Evolutionary conservation across 1,140 invertebrate species (phyloP).

Genomic region (Nixonia krombeini): DNA sequence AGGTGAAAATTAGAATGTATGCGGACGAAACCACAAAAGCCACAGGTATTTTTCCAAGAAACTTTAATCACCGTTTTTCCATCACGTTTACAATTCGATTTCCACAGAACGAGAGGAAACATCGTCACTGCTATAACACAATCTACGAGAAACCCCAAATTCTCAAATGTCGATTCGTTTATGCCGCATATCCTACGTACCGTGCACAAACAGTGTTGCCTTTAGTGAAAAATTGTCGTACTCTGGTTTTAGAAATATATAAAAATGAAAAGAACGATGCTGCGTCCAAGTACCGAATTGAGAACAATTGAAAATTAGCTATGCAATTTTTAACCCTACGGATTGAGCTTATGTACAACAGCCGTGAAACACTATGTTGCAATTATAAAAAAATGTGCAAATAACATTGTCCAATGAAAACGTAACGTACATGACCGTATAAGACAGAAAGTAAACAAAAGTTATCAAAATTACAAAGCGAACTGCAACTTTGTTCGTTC

Average conservation of each 20-base stretch:
- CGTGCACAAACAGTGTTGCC: slow-evolving; percentile 46
- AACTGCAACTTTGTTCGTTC: too few relatives aligned
- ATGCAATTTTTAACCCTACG: background rate
- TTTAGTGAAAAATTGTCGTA: slow-evolving; percentile 18
- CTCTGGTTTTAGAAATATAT: slow-evolving; percentile 9
- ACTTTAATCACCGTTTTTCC: slow-evolving; percentile 40
- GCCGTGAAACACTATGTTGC: too few relatives aligned
- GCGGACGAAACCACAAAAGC: too few relatives aligned
- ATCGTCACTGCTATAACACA: slow-evolving; percentile 30
- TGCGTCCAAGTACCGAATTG: too few relatives aligned
- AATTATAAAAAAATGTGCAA: too few relatives aligned
- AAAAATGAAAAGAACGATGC: background rate
- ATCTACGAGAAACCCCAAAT: slow-evolving; percentile 42
- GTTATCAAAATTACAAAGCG: too few relatives aligned
- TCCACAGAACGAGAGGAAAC: slow-evolving; percentile 38
- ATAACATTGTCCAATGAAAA: too few relatives aligned
- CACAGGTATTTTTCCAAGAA: slow-evolving; percentile 34
- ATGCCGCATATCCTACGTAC: slow-evolving; percentile 45
- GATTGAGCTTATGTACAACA: slow-evolving; percentile 2
- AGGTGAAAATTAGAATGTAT: too few relatives aligned
- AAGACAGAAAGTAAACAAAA: too few relatives aligned
- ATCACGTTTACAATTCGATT: slow-evolving; percentile 42
- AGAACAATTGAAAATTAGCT: slow-evolving; percentile 6
- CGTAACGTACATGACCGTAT: too few relatives aligned
- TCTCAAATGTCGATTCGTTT: slow-evolving; percentile 27